Evolutionary conservation across 2,888 invertebrate genomes (phyloP).

Genomic region (Conus canariensis): DNA sequence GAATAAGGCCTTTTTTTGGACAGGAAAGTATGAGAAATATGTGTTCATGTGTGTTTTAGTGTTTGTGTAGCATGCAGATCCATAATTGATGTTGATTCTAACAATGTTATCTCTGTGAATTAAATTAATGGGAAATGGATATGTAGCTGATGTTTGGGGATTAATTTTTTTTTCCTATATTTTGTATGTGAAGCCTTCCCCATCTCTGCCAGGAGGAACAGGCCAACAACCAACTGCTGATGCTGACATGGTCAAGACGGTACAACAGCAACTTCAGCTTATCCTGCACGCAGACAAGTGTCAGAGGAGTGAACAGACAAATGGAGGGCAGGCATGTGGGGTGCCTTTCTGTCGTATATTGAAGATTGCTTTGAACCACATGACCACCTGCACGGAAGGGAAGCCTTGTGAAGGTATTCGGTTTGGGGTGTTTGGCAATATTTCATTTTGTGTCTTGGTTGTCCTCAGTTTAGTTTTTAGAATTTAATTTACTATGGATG

Average conservation of each 20-base stretch:
- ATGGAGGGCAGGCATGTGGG: conserved; percentile 90
- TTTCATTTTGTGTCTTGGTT: too few relatives aligned
- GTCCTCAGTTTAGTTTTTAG: too few relatives aligned
- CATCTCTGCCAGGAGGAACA: conserved; percentile 40
- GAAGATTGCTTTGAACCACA: conserved; percentile 98
- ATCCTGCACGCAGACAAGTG: conserved; percentile 99
- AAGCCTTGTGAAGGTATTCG: conserved; percentile 78
- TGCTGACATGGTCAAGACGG: conserved; percentile 97
- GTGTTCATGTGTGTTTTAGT: too few relatives aligned
- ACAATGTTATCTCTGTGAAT: too few relatives aligned
- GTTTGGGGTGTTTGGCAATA: too few relatives aligned
- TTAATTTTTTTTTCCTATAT: background rate
- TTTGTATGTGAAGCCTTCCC: conserved; percentile 25
- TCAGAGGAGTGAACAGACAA: conserved; percentile 94
- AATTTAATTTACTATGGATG: too few relatives aligned
- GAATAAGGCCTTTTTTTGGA: too few relatives aligned
- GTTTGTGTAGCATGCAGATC: too few relatives aligned
- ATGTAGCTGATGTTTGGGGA: background rate
- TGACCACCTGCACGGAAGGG: conserved; percentile 97
- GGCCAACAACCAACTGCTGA: conserved; percentile 83
- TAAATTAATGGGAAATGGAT: background rate
- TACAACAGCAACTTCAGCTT: conserved; percentile 98
- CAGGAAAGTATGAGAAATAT: too few relatives aligned
- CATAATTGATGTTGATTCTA: too few relatives aligned
- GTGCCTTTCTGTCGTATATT: conserved; percentile 99